Base-by-base conservation (phyloP, 2,113 vertebrate species). In the Eretmodus cyanostictus region DNA sequence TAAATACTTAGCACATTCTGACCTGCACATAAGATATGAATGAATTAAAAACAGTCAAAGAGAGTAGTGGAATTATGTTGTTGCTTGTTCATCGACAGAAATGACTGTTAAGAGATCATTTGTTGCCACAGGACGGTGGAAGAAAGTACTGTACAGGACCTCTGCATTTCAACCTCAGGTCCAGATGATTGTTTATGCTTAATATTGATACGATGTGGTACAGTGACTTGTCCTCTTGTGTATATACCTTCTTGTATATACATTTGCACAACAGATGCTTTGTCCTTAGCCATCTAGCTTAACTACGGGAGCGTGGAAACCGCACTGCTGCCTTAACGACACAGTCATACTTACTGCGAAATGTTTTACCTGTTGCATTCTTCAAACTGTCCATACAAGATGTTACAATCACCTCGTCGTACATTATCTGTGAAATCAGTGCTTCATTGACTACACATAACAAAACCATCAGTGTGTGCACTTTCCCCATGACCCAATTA, bases 91-190 rank as follows among this genome's bases (percentile, higher is more conserved):
- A 38, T 54, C 83, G 19, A 82, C 73, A 45, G 57, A 91, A 90
- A 59, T 57, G 57, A 92, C 88, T 89, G 87, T 88, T 89, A 14
- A 49, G 51, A 54, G 83, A 59, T 63, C 16, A 80, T 86, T 89
- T 68, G 84, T 93, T 94, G 93, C 93, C 93, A 94, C 92, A 93
- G 91, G 86, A 95, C 86, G 42, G 79, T 73, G 87, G 79, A 88
- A 81, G 68, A 90, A 93, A 94, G 91, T 85, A 91, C 79, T 82
- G 53, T 83, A 61, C 47, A 92, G 86, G 92, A 91, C 81, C 40
- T 87, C 71, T 68, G 47, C 84, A 90, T 89, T 92, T 93, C 89
- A 90, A 81, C 80, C 49, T 63, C n/a, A 12, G 55, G 84, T 86
- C 80, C 63, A 71, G 11, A 24, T 47, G 53, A 86, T 53, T 27